These are phyloP conservation scores for Archegozetes longisetosus DNA, from an alignment of 1,140 invertebrate species.

Conservation along the genomic window DNA sequence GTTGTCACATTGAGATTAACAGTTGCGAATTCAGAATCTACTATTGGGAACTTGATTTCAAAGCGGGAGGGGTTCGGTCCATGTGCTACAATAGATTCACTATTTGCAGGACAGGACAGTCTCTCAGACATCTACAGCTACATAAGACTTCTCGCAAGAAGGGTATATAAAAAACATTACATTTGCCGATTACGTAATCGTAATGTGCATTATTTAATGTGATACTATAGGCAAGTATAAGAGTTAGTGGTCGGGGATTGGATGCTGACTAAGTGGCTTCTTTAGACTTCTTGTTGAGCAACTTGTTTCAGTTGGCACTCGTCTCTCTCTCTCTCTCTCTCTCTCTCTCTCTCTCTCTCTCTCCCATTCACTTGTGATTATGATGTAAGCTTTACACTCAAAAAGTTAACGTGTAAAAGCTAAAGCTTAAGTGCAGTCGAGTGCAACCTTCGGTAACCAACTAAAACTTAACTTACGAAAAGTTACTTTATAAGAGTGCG, in stretches of 20 bases:
- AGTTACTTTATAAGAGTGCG: too few species aligned
- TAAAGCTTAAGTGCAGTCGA: too few species aligned
- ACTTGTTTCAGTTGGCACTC: background rate
- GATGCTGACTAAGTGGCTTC: background rate
- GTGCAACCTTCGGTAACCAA: too few species aligned
- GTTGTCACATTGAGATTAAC: background rate
- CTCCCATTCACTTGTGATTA: background rate
- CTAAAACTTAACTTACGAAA: too few species aligned
- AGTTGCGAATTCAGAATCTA: background rate
- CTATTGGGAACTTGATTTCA: background rate
- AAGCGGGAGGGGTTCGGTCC: background rate
- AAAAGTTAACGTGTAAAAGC: too few species aligned
- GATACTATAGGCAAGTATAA: background rate
- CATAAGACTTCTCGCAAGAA: too few species aligned
- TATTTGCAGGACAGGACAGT: background rate
- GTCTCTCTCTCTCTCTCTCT: slow-evolving; percentile 5
- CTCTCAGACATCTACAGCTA: background rate
- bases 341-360: slow-evolving; percentile 2
- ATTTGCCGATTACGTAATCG: background rate
- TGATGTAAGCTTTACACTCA: too few species aligned
- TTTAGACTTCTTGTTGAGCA: background rate
- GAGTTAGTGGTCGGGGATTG: background rate
- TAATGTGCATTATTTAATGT: background rate
- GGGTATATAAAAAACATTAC: background rate
- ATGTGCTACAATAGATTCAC: background rate